These are phyloP conservation scores for Characodon lateralis DNA, from an alignment of 2,797 vertebrate species.

Conservation along the genomic window DNA sequence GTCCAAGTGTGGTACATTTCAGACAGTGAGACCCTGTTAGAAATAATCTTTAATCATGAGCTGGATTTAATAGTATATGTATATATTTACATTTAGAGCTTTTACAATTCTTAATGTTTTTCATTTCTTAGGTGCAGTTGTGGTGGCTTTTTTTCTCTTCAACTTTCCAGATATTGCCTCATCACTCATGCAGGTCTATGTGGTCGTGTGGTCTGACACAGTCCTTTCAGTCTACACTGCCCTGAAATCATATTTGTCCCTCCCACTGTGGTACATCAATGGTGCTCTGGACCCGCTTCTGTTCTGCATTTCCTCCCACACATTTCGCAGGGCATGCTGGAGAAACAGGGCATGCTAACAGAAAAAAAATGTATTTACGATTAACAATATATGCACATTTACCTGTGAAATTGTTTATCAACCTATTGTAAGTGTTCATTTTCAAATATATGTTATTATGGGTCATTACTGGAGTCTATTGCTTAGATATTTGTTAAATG, in stretches of 20 bases:
- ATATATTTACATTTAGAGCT: background rate
- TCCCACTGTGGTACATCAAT: constrained; percentile 84
- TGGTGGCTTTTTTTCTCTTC: constrained; percentile 81
- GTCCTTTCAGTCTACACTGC: constrained; percentile 77
- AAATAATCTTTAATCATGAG: background rate
- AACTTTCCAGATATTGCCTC: constrained; percentile 84
- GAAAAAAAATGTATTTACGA: background rate
- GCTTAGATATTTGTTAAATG: background rate
- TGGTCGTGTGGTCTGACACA: constrained; percentile 76
- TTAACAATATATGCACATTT: background rate
- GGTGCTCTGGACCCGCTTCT: constrained; percentile 82
- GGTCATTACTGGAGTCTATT: background rate
- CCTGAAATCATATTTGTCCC: constrained; percentile 81
- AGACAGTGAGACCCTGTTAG: background rate
- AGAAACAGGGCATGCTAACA: constrained; percentile 54
- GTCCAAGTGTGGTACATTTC: background rate
- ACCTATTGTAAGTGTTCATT: background rate
- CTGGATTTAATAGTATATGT: background rate
- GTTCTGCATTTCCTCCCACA: constrained; percentile 83
- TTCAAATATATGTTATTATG: background rate
- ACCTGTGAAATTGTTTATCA: background rate
- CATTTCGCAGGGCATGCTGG: constrained; percentile 79
- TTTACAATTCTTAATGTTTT: background rate
- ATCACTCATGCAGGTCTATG: constrained; percentile 83
- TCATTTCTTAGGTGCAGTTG: constrained; percentile 71